A percentile compares a stretch with the other conserved stretches of the same genome.
Evolutionary conservation across 2,888 invertebrate genomes (phyloP).

Genomic region (Sinhomidia bicolor): DNA sequence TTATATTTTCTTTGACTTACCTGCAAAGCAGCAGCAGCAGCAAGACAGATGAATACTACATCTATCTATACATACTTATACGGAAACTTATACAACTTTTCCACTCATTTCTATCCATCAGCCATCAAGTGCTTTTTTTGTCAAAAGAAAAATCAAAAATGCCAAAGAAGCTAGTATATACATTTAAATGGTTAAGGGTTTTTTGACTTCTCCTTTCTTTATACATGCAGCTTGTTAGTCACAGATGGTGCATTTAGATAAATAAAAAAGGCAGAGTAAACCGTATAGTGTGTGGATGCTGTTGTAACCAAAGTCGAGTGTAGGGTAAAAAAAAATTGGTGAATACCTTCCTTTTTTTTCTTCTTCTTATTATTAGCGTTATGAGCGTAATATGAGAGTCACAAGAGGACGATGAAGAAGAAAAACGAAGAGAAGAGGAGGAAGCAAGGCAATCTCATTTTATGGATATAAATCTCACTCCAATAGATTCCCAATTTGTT

Average conservation of each 20-base stretch:
- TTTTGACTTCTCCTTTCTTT: not conserved
- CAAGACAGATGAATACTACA: not conserved
- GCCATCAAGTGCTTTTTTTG: conserved; percentile 40
- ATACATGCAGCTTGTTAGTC: conserved; percentile 18
- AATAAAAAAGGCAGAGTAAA: conserved; percentile 20
- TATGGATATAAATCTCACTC: conserved; percentile 65
- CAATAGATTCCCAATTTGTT: conserved; percentile 54
- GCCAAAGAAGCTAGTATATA: not conserved
- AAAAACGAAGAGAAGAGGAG: conserved; percentile 40
- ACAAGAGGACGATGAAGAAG: conserved; percentile 20
- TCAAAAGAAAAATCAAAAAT: not conserved
- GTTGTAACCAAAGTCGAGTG: not conserved
- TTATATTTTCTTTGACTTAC: conserved; percentile 54
- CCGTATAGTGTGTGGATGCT: not conserved
- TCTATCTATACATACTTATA: not conserved
- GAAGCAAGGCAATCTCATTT: conserved; percentile 61
- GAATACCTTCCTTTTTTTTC: conserved; percentile 34
- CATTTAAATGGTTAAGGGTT: not conserved
- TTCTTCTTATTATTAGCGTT: conserved; percentile 49
- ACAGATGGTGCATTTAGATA: conserved; percentile 37
- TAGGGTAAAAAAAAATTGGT: conserved; percentile 8
- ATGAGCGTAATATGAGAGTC: conserved; percentile 48
- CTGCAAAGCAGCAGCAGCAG: conserved; percentile 5
- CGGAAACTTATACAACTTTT: not conserved
- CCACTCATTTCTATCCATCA: conserved; percentile 55